Evolutionary conservation across 2,113 vertebrate species (phyloP), one percentile per base, ranked within the genome.

Genomic region (Macaca mulatta): DNA sequence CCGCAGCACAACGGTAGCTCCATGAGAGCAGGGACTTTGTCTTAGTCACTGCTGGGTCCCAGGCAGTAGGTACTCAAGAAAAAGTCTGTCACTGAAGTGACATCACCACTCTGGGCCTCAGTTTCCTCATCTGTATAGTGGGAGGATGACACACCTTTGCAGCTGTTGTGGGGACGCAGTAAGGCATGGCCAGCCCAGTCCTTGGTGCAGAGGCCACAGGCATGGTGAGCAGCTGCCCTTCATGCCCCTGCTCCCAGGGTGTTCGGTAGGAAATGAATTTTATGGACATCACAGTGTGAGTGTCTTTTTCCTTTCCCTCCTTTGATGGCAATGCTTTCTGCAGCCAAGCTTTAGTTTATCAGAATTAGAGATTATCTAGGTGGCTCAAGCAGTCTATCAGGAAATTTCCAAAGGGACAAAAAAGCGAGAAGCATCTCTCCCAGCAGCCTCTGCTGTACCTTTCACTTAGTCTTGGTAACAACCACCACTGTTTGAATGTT

Each of bases 241-340:
- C 1, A 0, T 48, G 25, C 78, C 55, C 38, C 3, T 35, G 32
- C 38, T 40, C 57, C 10, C 11, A 8, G 50, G 25, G 61, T 8
- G 64, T 84, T 11, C 10, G 0, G 4, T 32, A 57, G 82, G 72
- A 87, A 87, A 45, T 40, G 11, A 83, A 16, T 4, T 70, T 70
- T 80, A 45, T 9, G 18, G 70, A 20, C 69, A 27, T 82, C 2
- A 3, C 43, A 2, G 38, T 17, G 12, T 30, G 38, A 72, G 30
- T 35, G 48, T 14, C 55, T 57, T 88, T 50, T 38, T 22, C 48
- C 30, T 70, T 43, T 50, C 7, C 43, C 72, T 30, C 59, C 12
- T 61, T 81, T 67, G 88, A 43, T 77, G 92, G 50, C 23, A 75
- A 92, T 55, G 55, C 50, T 82, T 78, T 72, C 85, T 52, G 69